Percentiles rank a stretch among this genome's conserved stretches.
These are phyloP conservation scores for Forbesichthys papilliferus DNA, from an alignment of 2,113 vertebrate genomes.

Conservation along the genomic window DNA sequence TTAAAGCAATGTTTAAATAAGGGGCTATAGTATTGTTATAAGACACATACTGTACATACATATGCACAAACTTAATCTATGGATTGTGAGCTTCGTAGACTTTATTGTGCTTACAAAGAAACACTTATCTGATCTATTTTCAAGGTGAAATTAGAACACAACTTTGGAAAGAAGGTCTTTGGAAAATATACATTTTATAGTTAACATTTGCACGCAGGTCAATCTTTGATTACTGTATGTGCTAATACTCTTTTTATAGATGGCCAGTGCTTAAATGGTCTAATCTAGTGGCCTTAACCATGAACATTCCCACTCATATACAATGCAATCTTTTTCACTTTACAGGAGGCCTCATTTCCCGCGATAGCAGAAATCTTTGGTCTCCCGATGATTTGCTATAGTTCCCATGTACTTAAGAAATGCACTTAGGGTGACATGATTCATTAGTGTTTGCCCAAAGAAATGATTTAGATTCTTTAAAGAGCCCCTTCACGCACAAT, in stretches of 20 bases:
- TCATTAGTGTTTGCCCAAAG: constrained; percentile 80
- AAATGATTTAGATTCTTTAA: constrained; percentile 78
- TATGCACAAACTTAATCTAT: neutral
- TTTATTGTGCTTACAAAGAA: too few species aligned
- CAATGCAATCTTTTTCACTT: constrained; percentile 14
- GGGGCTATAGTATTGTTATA: constrained; percentile 38
- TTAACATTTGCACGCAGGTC: too few species aligned
- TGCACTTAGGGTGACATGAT: constrained; percentile 75
- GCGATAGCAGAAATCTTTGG: constrained; percentile 56
- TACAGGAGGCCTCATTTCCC: constrained; percentile 40
- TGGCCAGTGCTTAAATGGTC: too few species aligned
- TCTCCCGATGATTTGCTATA: constrained; percentile 67
- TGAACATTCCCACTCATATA: too few species aligned
- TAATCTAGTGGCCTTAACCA: too few species aligned
- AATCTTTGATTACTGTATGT: too few species aligned
- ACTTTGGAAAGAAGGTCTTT: too few species aligned
- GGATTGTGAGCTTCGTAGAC: too few species aligned
- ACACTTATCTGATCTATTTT: too few species aligned
- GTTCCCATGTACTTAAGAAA: constrained; percentile 65
- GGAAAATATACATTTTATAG: too few species aligned
- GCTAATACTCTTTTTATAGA: too few species aligned
- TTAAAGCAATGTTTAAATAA: neutral
- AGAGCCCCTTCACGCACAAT: constrained; percentile 96
- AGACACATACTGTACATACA: neutral
- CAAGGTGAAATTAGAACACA: too few species aligned